These are phyloP conservation scores for Leucophenga varia DNA, from an alignment of 1,140 invertebrate species.

Conservation along the genomic window DNA sequence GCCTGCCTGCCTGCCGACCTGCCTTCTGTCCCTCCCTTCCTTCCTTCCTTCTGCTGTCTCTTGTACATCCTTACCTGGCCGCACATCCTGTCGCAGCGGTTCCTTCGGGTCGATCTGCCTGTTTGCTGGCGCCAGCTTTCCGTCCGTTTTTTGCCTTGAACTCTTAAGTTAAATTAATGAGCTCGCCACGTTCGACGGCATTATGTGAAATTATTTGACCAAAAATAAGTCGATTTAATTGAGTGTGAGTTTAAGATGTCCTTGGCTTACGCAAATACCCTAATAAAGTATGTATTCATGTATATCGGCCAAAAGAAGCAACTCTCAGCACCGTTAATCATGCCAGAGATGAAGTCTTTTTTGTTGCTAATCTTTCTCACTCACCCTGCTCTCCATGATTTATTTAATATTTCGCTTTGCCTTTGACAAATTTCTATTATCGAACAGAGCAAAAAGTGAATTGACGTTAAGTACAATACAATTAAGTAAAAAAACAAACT, in stretches of 20 bases:
- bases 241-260: constrained; percentile 34
- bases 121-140: constrained; percentile 20
- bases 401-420: constrained; percentile 2
- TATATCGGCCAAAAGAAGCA: constrained; percentile 10
- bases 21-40: constrained; percentile 1
- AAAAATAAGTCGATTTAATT: constrained; percentile 50
- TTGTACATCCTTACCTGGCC: constrained; percentile 29
- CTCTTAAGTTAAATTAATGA: constrained; percentile 53
- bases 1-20: too few species aligned
- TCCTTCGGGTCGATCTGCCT: constrained; percentile 20
- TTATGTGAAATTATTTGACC: constrained; percentile 52
- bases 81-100: constrained; percentile 23
- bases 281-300: too few species aligned
- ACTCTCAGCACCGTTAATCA: constrained; percentile 21
- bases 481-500: constrained; percentile 27
- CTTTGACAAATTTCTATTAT: constrained; percentile 9
- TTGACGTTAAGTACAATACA: too few species aligned
- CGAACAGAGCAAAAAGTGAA: constrained; percentile 1
- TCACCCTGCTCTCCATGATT: not conserved
- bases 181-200: constrained; percentile 29
- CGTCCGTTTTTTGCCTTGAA: constrained; percentile 26
- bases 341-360: constrained; percentile 6
- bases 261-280: constrained; percentile 17
- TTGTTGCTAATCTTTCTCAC: too few species aligned
- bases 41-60: too few species aligned